A percentile compares a stretch with the other conserved stretches of the same genome.
These are phyloP conservation scores for Catajapyx aquilonaris DNA, from an alignment of 1,140 invertebrate species.

Conservation along the genomic window DNA sequence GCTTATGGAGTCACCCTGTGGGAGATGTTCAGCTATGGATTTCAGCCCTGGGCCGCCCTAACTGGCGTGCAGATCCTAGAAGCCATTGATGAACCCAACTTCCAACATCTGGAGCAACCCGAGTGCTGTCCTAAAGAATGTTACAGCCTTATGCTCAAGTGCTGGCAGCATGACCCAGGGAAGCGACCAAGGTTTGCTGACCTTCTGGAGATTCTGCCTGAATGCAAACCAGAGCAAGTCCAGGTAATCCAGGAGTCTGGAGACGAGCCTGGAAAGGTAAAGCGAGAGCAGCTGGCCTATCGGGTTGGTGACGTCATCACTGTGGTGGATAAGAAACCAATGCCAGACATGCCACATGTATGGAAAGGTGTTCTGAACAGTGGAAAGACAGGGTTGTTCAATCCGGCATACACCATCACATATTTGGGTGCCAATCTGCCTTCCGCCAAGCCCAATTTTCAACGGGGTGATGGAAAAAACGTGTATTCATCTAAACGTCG, in stretches of 20 bases:
- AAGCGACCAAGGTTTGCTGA: conserved; percentile 79
- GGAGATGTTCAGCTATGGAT: conserved; percentile 98
- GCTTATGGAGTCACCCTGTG: conserved; percentile 93
- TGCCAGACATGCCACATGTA: conserved; percentile 10
- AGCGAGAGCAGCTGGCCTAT: conserved; percentile 54
- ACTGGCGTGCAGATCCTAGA: conserved; percentile 91
- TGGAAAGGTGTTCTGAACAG: conserved; percentile 72
- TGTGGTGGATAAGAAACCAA: conserved; percentile 62
- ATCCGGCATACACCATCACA: conserved; percentile 70
- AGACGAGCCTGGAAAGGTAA: conserved; percentile 19
- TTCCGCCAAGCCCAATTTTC: conserved; percentile 35
- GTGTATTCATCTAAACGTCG: conserved; percentile 37
- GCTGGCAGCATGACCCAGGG: conserved; percentile 83
- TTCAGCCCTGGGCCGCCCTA: conserved; percentile 89
- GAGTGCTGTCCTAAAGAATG: conserved; percentile 88
- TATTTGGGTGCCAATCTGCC: conserved; percentile 65
- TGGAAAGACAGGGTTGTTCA: conserved; percentile 73
- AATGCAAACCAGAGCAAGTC: conserved; percentile 74
- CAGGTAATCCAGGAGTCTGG: conserved; percentile 39
- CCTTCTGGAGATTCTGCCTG: conserved; percentile 22
- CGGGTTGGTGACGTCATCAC: conserved; percentile 77
- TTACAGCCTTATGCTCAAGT: conserved; percentile 80
- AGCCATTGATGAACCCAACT: conserved; percentile 84
- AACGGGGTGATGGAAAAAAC: conserved; percentile 28
- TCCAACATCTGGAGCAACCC: conserved; percentile 68